Conservation (phyloP, 2,113 vertebrate species). For the Eptesicus fuscus region DNA sequence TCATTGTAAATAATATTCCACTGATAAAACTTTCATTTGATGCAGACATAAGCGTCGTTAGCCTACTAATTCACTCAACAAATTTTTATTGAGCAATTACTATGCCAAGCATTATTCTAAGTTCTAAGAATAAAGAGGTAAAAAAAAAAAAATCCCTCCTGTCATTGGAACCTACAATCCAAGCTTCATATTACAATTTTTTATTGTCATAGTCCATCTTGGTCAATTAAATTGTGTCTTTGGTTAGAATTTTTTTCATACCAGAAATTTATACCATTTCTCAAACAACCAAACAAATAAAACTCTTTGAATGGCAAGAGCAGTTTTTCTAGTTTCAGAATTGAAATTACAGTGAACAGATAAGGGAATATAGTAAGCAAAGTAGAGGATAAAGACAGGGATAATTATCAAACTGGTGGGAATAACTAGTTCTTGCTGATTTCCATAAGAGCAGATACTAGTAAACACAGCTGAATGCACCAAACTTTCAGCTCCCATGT, state of each 20-base stretch:
- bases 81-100: not conserved
- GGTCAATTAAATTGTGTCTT: not conserved
- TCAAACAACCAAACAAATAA: not conserved
- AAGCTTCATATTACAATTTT: not conserved
- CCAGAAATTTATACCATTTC: not conserved
- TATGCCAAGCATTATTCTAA: not conserved
- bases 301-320: not conserved
- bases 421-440: not conserved
- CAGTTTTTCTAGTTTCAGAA: not conserved
- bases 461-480: not conserved
- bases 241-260: not conserved
- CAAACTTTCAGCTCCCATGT: not conserved
- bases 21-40: not conserved
- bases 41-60: not conserved
- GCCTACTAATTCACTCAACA: not conserved
- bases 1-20: not conserved
- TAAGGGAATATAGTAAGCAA: not conserved
- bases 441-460: not conserved
- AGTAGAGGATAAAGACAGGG: not conserved
- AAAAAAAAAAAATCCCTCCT: not conserved
- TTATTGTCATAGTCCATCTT: not conserved
- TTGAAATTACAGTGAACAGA: not conserved
- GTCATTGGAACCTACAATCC: not conserved
- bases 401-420: not conserved
- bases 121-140: not conserved